Base-by-base conservation (phyloP, 2,888 invertebrate species). In the Sinohyriopsis cumingii region DNA sequence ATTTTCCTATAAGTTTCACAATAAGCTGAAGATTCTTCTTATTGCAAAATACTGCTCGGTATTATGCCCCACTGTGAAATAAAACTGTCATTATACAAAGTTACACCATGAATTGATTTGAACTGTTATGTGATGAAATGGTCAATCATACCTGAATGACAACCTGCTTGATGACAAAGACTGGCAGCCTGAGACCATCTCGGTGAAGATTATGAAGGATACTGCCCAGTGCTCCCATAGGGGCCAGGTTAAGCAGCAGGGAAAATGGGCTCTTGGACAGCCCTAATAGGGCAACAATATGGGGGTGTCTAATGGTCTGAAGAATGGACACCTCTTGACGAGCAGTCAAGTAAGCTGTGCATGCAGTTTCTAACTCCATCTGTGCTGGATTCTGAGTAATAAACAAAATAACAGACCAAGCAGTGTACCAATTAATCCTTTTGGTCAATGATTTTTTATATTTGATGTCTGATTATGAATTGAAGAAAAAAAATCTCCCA, bases 271-370 rank as follows among this genome's bases (percentile, higher is more conserved):
- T 94, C 3, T 94, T 94, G 82, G 97, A 96, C 67, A 96, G 94
- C 0, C 97, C 98, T 55, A 96, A 93, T 78, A 98, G 92, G 5
- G 97, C 95, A 67, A 98, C 95, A 76, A 99, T 97, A 91, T 98
- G 95, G 2, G 95, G 93, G 91, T 99, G 99, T 66, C 94, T 93
- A 67, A 99, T 92, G 12, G 94, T 94, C 65, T 98, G 91, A 64
- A 99, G 91, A 76, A 99, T 96, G 83, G 95, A 94, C 68, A 99
- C 91, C 91, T 99, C 99, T 90, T 98, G 98, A 24, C 99, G 92
- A 3, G 98, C 96, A 0, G 96, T 98, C 89, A 96, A 96, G 91
- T 99, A 99, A 0, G 99, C 98, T 89, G 97, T 67, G 64, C 82
- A 83, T 18, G 85, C 82, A 24, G 77, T 80, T 66, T 86, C 85